These are phyloP conservation scores for Ceratitis capitata DNA, from an alignment of 1,140 invertebrate genomes.

Conservation along the genomic window DNA sequence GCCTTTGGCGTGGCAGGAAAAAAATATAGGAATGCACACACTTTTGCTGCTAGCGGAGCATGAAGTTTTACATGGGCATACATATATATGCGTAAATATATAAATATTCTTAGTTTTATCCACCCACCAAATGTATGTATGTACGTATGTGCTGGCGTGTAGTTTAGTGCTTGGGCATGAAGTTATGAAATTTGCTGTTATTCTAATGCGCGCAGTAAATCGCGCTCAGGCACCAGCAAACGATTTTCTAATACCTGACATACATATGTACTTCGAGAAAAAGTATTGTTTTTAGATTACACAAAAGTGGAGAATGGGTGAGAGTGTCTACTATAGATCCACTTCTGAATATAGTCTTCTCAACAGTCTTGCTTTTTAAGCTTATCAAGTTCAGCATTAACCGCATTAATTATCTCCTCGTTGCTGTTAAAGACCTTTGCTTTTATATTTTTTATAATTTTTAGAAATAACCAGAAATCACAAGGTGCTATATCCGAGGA, in stretches of 20 bases:
- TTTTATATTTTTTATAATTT: no score
- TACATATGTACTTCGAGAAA: background rate
- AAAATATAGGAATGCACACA: background rate
- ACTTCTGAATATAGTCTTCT: no score
- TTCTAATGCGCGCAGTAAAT: constrained; percentile 15
- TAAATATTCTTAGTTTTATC: background rate
- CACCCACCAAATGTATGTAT: background rate
- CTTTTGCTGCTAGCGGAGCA: background rate
- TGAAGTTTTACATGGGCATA: background rate
- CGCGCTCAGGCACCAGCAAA: background rate
- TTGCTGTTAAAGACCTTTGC: no score
- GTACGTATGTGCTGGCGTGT: no score
- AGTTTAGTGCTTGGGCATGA: background rate
- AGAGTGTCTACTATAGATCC: no score
- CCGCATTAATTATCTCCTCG: no score
- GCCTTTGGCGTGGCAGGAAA: background rate
- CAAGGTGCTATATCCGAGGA: no score
- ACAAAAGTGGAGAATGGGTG: no score
- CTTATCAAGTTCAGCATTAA: no score
- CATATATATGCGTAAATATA: background rate
- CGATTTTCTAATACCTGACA: background rate
- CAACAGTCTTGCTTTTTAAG: no score
- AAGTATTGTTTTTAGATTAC: no score
- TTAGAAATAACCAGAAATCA: no score
- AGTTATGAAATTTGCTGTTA: constrained; percentile 14